phyloP scores from a whole-genome alignment of 1,140 invertebrate species.

The Mactra quadrangularis region DNA sequence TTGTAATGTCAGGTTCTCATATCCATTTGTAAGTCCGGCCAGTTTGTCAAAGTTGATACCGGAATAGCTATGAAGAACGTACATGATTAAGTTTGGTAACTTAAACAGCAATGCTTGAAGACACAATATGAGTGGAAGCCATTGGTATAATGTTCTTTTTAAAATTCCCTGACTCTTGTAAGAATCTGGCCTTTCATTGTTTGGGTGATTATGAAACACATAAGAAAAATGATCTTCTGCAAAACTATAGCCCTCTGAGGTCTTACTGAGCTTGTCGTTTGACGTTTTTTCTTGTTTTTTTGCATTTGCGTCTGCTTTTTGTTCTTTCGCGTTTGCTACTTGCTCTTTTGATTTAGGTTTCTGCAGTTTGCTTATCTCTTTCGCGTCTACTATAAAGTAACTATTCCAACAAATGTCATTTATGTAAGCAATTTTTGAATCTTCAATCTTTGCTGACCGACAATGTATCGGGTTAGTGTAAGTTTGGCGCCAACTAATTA shows the following conservation, averaged over 20 bases:
- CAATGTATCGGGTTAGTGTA: slow-evolving; percentile 34
- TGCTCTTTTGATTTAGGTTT: neutral
- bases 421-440: neutral
- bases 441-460: slow-evolving; percentile 12
- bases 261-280: slow-evolving; percentile 6
- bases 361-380: too few species aligned
- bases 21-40: slow-evolving; percentile 24
- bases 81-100: slow-evolving; percentile 37
- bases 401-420: slow-evolving; percentile 37
- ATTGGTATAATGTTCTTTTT: slow-evolving; percentile 45
- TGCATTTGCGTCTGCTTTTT: neutral
- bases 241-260: too few species aligned
- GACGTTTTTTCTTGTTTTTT: too few species aligned
- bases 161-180: neutral
- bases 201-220: too few species aligned
- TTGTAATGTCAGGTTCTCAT: slow-evolving; percentile 14
- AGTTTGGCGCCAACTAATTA: slow-evolving; percentile 41
- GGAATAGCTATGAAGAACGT: slow-evolving; percentile 31
- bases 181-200: neutral
- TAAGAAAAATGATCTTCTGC: too few species aligned
- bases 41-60: slow-evolving; percentile 51
- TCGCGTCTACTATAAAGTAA: slow-evolving; percentile 19
- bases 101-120: slow-evolving; percentile 51
- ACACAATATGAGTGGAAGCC: slow-evolving; percentile 38
- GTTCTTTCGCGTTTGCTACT: neutral